These are phyloP conservation scores for Hylaeus volcanicus DNA, from an alignment of 1,140 invertebrate species.

Conservation along the genomic window DNA sequence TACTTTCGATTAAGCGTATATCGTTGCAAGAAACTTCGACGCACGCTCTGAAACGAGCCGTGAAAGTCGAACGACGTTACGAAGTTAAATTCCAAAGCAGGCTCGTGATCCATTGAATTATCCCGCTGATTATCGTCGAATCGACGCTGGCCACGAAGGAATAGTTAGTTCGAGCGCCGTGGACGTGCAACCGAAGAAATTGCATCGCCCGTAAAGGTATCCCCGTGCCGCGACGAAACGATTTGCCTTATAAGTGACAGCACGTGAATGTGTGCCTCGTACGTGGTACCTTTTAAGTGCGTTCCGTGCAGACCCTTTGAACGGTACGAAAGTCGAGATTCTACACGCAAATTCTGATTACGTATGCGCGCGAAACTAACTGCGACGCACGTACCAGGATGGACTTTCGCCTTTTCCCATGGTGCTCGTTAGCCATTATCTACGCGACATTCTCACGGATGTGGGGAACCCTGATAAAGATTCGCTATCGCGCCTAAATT, in stretches of 20 bases:
- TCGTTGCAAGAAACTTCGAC: background rate
- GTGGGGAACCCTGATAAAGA: background rate
- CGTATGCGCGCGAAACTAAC: conserved; percentile 46
- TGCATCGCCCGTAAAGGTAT: conserved; percentile 47
- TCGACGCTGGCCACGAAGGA: background rate
- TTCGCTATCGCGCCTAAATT: background rate
- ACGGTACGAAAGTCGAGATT: conserved; percentile 29
- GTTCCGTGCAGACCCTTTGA: conserved; percentile 34
- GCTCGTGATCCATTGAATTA: background rate
- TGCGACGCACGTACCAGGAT: conserved; percentile 22
- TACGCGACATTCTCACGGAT: conserved; percentile 27
- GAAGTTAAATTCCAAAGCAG: background rate
- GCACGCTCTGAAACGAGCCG: background rate
- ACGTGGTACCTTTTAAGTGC: conserved; percentile 37
- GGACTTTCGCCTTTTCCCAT: conserved; percentile 54
- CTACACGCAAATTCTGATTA: conserved; percentile 53
- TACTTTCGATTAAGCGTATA: no score
- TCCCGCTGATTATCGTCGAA: conserved; percentile 27
- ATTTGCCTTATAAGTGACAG: conserved; percentile 61
- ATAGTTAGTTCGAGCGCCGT: conserved; percentile 26
- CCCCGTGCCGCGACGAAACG: conserved; percentile 52
- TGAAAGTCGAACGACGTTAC: background rate
- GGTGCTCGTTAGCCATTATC: conserved; percentile 38
- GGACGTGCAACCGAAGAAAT: conserved; percentile 30
- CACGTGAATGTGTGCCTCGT: conserved; percentile 40